These are phyloP conservation scores for Frieseomelitta varia DNA, from an alignment of 1,140 invertebrate genomes.

Conservation along the genomic window DNA sequence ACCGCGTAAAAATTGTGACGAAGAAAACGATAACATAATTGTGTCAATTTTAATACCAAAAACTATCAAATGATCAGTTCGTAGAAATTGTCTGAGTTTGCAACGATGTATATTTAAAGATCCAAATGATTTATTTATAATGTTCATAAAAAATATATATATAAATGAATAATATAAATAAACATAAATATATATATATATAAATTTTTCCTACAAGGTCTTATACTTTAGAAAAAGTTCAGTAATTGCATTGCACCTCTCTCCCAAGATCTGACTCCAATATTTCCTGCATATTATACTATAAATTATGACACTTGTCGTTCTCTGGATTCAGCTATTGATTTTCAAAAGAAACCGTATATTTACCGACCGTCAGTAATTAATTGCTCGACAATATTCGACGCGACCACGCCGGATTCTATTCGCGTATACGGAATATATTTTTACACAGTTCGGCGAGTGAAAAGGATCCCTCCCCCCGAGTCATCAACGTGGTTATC, in stretches of 20 bases:
- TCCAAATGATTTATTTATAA: too few species aligned
- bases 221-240: too few species aligned
- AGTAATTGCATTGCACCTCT: neutral
- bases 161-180: too few species aligned
- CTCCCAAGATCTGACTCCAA: neutral
- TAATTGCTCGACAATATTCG: slow-evolving; percentile 8
- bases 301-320: neutral
- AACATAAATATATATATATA: too few species aligned
- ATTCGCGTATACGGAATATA: slow-evolving; percentile 7
- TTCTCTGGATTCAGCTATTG: neutral
- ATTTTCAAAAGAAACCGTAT: neutral
- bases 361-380: neutral
- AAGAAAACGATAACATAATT: too few species aligned
- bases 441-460: neutral
- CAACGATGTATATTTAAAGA: too few species aligned
- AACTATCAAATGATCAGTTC: too few species aligned
- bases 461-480: slow-evolving; percentile 9
- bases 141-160: too few species aligned
- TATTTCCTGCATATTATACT: neutral
- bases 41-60: too few species aligned
- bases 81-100: too few species aligned
- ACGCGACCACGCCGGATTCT: slow-evolving; percentile 6
- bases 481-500: slow-evolving; percentile 35
- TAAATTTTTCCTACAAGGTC: too few species aligned
- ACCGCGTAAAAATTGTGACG: too few species aligned